Conservation (phyloP, 2,888 invertebrate genomes). For the Chelonus formosanus region DNA sequence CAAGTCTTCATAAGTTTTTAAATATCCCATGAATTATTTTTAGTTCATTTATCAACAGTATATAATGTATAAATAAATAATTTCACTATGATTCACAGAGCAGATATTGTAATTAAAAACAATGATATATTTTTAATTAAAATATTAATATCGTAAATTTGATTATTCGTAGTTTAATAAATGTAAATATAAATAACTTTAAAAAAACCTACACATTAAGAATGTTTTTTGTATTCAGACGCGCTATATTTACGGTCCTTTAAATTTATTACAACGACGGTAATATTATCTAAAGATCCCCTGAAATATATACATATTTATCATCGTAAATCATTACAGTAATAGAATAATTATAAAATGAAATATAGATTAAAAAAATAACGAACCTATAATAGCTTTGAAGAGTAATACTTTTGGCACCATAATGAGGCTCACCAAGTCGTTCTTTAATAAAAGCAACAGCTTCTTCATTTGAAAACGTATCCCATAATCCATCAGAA, state of each 20-base stretch:
- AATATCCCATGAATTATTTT: too few relatives aligned
- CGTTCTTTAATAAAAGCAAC: constrained; percentile 87
- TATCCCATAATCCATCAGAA: constrained; percentile 97
- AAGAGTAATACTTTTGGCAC: constrained; percentile 89
- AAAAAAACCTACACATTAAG: constrained; percentile 31
- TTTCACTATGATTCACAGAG: background rate
- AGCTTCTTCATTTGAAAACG: constrained; percentile 94
- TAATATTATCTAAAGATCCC: constrained; percentile 95
- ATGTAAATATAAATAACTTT: background rate
- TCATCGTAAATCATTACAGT: constrained; percentile 11
- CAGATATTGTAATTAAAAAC: constrained; percentile 1
- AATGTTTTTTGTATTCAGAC: constrained; percentile 45
- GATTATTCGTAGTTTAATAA: background rate
- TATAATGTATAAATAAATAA: background rate
- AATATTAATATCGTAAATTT: background rate
- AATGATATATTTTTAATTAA: background rate
- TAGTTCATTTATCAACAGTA: too few relatives aligned
- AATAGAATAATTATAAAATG: background rate
- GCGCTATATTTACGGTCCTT: constrained; percentile 64
- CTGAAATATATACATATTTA: constrained; percentile 61
- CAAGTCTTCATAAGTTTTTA: too few relatives aligned
- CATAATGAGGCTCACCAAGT: constrained; percentile 85
- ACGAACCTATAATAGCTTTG: constrained; percentile 79
- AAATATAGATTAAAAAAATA: background rate
- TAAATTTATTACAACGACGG: constrained; percentile 89